Conservation (phyloP, 2,888 invertebrate species). For the Rhagonycha lutea region DNA sequence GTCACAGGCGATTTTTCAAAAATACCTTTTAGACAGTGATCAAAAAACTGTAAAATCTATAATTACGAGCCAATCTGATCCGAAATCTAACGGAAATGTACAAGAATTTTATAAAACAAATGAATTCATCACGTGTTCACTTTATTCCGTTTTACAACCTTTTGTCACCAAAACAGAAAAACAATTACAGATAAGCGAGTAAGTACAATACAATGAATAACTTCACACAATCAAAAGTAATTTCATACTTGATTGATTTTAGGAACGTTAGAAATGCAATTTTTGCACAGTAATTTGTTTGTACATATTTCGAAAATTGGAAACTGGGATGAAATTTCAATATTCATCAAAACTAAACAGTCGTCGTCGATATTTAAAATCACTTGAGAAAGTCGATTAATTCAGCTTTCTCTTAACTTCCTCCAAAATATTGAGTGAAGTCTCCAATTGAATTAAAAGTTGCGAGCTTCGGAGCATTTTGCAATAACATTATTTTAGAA, state of each 20-base stretch:
- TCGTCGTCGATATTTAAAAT: background rate
- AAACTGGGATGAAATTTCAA: background rate
- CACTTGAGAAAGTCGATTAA: background rate
- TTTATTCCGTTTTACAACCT: background rate
- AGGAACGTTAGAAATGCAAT: background rate
- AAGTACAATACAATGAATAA: background rate
- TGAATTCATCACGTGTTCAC: background rate
- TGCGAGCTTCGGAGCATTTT: background rate
- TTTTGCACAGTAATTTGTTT: background rate
- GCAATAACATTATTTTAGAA: background rate
- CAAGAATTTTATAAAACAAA: background rate
- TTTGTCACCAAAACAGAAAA: background rate
- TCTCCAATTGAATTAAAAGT: background rate
- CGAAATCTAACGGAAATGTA: too few relatives aligned
- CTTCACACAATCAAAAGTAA: background rate
- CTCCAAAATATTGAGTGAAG: background rate
- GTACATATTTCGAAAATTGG: background rate
- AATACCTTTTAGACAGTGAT: too few relatives aligned
- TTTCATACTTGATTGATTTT: background rate
- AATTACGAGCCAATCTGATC: too few relatives aligned
- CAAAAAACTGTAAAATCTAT: too few relatives aligned
- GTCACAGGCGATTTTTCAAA: too few relatives aligned
- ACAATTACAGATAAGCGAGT: background rate
- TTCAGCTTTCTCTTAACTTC: background rate
- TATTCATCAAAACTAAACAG: background rate